A percentile compares a stretch with the other conserved stretches of the same genome.
Evolutionary conservation across 2,888 invertebrate genomes (phyloP).

Genomic region (Aphelenchoides bicaudatus): DNA sequence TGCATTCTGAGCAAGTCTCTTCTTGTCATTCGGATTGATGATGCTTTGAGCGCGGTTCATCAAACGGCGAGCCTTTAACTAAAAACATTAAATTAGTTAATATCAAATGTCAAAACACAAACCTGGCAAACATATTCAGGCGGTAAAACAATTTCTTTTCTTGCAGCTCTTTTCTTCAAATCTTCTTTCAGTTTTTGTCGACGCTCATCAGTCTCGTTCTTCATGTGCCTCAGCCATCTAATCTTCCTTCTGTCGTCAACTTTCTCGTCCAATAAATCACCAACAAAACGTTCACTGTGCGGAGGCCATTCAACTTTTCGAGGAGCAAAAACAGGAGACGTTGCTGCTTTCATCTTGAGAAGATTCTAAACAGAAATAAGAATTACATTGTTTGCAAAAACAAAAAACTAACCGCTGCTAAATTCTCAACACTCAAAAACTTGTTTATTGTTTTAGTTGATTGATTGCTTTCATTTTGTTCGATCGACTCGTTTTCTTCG

Average conservation of each 20-base stretch:
- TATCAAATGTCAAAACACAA: no score
- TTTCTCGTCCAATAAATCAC: slow-evolving; percentile 4
- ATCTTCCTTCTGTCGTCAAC: neutral
- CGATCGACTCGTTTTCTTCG: no score
- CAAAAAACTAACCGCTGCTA: slow-evolving; percentile 4
- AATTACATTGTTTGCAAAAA: no score
- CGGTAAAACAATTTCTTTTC: neutral
- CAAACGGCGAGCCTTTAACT: no score
- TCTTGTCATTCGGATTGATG: no score
- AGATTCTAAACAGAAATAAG: neutral
- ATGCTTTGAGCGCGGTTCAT: no score
- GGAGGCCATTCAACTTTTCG: no score
- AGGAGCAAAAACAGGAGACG: slow-evolving; percentile 3
- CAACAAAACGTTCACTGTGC: slow-evolving; percentile 8
- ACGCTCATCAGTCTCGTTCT: neutral
- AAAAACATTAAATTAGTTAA: no score
- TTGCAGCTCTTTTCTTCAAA: neutral
- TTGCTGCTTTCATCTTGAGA: neutral
- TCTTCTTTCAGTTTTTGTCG: slow-evolving; percentile 1
- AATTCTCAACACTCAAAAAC: slow-evolving; percentile 10
- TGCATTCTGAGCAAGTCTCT: neutral
- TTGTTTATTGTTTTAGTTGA: neutral
- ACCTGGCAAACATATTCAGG: slow-evolving; percentile 7
- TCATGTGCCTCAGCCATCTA: slow-evolving; percentile 6
- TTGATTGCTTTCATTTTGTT: no score